A percentile compares a stretch with the other conserved stretches of the same genome.
Evolutionary conservation across 2,888 invertebrate genomes (phyloP).

Genomic region (Drosophila colorata): DNA sequence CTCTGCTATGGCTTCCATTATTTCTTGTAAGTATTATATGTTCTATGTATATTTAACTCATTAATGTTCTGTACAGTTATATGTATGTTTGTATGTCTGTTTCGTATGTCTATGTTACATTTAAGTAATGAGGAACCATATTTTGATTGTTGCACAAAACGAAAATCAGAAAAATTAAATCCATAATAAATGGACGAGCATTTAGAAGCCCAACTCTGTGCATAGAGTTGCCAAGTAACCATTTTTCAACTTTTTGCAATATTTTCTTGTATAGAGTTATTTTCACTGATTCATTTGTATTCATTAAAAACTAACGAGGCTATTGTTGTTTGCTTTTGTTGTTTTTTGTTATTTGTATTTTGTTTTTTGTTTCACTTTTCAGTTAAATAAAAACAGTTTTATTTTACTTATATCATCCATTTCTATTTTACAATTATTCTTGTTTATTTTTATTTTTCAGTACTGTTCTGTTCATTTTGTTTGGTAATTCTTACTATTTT

Average conservation of each 20-base stretch:
- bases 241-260: slow-evolving; percentile 65
- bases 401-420: slow-evolving; percentile 26
- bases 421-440: slow-evolving; percentile 51
- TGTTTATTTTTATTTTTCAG: slow-evolving; percentile 31
- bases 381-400: slow-evolving; percentile 56
- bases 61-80: slow-evolving; percentile 50
- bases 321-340: slow-evolving; percentile 61
- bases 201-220: slow-evolving; percentile 6
- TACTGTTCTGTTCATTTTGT: slow-evolving; percentile 25
- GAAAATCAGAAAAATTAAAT: slow-evolving; percentile 13
- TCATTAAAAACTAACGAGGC: slow-evolving; percentile 77
- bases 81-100: slow-evolving; percentile 27
- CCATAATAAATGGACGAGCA: slow-evolving; percentile 5
- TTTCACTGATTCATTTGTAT: slow-evolving; percentile 52
- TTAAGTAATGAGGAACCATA: slow-evolving; percentile 67
- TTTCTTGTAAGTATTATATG: slow-evolving; percentile 23
- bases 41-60: slow-evolving; percentile 43
- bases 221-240: slow-evolving; percentile 23
- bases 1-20: slow-evolving; percentile 24
- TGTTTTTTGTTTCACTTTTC: slow-evolving; percentile 28
- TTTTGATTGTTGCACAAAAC: slow-evolving; percentile 63
- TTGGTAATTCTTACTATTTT: slow-evolving; percentile 51
- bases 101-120: slow-evolving; percentile 42
- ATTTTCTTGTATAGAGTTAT: slow-evolving; percentile 55
- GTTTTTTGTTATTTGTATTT: slow-evolving; percentile 23